Evolutionary conservation across 2,113 vertebrate species (phyloP).

Genomic region (Poeciliopsis occidentalis): DNA sequence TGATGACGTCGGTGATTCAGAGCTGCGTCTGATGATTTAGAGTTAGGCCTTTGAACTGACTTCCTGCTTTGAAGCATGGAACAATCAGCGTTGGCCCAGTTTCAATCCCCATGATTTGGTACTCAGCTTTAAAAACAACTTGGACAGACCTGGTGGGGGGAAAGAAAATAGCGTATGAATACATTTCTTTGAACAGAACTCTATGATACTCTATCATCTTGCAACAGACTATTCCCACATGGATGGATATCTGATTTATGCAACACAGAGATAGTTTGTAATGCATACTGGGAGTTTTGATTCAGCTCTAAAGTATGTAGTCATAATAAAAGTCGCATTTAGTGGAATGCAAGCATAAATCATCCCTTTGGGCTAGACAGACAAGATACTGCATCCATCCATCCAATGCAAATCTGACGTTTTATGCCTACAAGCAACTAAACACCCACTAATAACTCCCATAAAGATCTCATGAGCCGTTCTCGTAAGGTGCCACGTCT

Average conservation of each 20-base stretch:
- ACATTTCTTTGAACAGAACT: conserved; percentile 3
- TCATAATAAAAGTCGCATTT: background rate
- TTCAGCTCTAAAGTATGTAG: background rate
- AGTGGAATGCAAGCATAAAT: background rate
- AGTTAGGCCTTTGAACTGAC: conserved; percentile 61
- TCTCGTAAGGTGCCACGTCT: conserved; percentile 31
- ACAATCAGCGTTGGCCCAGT: conserved; percentile 55
- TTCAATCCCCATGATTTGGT: conserved; percentile 59
- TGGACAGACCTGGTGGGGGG: conserved; percentile 30
- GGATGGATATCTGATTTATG: background rate
- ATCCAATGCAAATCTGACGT: conserved; percentile 30
- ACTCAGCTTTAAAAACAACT: conserved; percentile 19
- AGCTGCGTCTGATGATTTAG: conserved; percentile 47
- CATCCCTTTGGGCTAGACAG: conserved; percentile 15
- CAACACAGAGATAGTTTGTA: background rate
- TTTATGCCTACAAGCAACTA: conserved; percentile 40
- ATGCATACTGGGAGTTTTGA: background rate
- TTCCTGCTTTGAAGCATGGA: conserved; percentile 68
- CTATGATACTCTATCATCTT: background rate
- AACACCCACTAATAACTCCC: conserved; percentile 35
- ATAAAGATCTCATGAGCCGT: conserved; percentile 51
- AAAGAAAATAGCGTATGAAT: conserved; percentile 38
- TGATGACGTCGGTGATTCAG: conserved; percentile 52
- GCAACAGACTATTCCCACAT: background rate
- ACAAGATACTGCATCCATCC: background rate